A percentile compares a stretch with the other conserved stretches of the same genome.
Conservation (phyloP, 2,888 invertebrate species). For the Aricia artaxerxes region DNA sequence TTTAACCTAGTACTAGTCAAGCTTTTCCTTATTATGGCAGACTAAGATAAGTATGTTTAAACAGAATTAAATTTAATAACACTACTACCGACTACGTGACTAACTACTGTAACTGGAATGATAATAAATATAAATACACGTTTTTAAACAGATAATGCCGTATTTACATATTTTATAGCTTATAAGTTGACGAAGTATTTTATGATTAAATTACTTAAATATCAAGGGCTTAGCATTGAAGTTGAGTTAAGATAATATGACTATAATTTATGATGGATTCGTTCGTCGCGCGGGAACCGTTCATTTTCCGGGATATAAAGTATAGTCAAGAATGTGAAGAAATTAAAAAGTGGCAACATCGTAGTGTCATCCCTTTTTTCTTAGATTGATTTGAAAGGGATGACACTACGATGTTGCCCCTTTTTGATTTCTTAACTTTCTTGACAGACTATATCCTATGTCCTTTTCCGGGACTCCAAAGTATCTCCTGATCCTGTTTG, state of each 20-base stretch:
- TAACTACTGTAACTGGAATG: not conserved
- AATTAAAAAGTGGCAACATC: too few relatives aligned
- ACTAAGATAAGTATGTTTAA: slow-evolving; percentile 10
- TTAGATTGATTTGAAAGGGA: too few relatives aligned
- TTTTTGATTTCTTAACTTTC: too few relatives aligned
- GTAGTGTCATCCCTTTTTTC: too few relatives aligned
- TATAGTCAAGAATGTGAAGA: too few relatives aligned
- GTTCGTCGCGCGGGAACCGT: not conserved
- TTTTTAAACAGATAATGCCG: not conserved
- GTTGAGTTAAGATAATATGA: not conserved
- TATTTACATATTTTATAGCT: not conserved
- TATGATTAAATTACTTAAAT: not conserved
- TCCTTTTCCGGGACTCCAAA: not conserved
- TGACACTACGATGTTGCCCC: too few relatives aligned
- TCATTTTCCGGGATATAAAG: not conserved
- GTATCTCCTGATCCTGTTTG: too few relatives aligned
- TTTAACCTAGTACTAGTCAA: not conserved
- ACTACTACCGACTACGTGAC: slow-evolving; percentile 23
- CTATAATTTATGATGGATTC: not conserved
- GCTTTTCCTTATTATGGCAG: slow-evolving; percentile 20
- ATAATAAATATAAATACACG: slow-evolving; percentile 1
- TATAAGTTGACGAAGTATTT: not conserved
- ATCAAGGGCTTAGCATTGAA: not conserved
- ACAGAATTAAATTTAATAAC: not conserved
- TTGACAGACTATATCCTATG: too few relatives aligned